Percentiles rank a stretch among this genome's conserved stretches.
Evolutionary conservation across 1,140 invertebrate species (phyloP).

Genomic region (Holotrichia oblita): DNA sequence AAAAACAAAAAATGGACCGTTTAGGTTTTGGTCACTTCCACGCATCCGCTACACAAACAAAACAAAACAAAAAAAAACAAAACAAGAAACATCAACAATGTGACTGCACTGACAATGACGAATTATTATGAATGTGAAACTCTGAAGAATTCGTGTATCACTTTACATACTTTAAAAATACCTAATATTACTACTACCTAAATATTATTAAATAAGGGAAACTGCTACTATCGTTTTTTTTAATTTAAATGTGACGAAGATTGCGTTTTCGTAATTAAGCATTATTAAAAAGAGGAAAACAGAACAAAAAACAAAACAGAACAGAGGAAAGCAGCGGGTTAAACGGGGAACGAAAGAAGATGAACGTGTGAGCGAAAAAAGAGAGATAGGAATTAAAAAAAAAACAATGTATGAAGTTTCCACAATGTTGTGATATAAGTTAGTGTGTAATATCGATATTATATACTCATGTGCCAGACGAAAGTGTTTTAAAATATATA

Average conservation of each 20-base stretch:
- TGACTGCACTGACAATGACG: conserved; percentile 48
- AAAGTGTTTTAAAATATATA: conserved; percentile 49
- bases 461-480: conserved; percentile 59
- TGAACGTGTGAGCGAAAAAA: no score
- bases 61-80: no score
- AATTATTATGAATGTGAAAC: conserved; percentile 44
- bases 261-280: conserved; percentile 17
- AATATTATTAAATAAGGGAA: conserved; percentile 41
- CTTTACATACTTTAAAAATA: no score
- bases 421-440: conserved; percentile 58
- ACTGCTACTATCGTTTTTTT: conserved; percentile 42
- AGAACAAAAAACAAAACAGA: no score
- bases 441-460: conserved; percentile 52
- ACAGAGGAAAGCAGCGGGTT: no score
- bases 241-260: conserved; percentile 44
- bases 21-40: conserved; percentile 41
- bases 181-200: conserved; percentile 19
- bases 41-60: no score
- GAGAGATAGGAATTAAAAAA: no score
- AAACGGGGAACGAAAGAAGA: not conserved
- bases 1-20: no score
- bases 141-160: conserved; percentile 45
- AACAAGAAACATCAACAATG: conserved; percentile 40
- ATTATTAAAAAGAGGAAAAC: conserved; percentile 37
- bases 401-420: conserved; percentile 47